Evolutionary conservation across 2,113 vertebrate genomes (phyloP).

Genomic region (Vireo altiloquus): DNA sequence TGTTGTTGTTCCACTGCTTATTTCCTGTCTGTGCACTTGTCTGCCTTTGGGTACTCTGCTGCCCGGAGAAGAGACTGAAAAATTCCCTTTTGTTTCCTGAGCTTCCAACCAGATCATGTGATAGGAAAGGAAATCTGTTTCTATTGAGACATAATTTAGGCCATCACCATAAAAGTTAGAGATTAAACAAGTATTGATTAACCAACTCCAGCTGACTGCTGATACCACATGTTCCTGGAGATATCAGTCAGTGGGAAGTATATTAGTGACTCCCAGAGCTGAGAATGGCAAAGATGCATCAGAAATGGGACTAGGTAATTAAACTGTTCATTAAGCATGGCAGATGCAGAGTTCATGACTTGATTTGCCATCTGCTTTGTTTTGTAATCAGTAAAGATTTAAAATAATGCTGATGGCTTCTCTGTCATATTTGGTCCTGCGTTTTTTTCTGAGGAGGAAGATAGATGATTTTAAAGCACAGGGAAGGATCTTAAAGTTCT

Average conservation of each 20-base stretch:
- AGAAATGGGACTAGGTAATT: constrained; percentile 38
- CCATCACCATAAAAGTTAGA: constrained; percentile 3
- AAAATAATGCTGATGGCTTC: neutral
- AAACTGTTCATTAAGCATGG: constrained; percentile 44
- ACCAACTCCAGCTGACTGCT: constrained; percentile 42
- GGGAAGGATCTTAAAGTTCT: neutral
- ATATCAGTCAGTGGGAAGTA: neutral
- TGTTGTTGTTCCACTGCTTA: neutral
- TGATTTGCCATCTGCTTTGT: constrained; percentile 29
- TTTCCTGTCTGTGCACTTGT: neutral
- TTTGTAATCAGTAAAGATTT: constrained; percentile 6
- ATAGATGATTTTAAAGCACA: neutral
- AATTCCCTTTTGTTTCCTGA: neutral
- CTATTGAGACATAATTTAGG: neutral
- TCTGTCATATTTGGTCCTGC: neutral
- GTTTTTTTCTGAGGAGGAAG: neutral
- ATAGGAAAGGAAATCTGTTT: neutral
- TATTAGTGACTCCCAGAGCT: neutral
- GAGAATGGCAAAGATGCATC: neutral
- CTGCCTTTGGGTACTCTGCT: neutral
- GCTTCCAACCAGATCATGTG: neutral
- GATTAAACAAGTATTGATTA: constrained; percentile 61
- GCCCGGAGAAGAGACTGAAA: neutral
- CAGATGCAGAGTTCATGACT: constrained; percentile 21
- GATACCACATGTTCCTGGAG: constrained; percentile 16